Base-by-base conservation (phyloP, 2,797 vertebrate species). In the Sebastes glaucus region DNA sequence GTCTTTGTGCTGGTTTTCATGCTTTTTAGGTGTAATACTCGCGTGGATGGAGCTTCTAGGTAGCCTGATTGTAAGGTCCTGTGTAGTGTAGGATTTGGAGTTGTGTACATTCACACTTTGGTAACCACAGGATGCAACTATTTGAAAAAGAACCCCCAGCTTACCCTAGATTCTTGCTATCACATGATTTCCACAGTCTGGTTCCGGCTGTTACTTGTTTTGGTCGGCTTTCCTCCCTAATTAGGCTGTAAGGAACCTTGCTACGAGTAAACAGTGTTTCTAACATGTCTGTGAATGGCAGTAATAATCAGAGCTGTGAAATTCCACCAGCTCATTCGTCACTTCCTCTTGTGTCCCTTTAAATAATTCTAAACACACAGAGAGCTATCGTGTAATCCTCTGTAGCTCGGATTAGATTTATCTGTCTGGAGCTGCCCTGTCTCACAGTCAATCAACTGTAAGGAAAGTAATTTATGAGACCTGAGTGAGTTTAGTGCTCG, bases 141-240 rank as follows among this genome's bases (percentile, higher is more conserved):
- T 69, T 64, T 69, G 22, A 32, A 6, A 82, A 67, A 27, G 70
- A 81, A 49, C 28, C 32, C 49, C 49, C 46, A 71, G 66, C 16
- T 83, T 82, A 85, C 35, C 77, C 59, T 70, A 75, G 62, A 88
- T 84, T 88, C 59, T 35, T 87, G 38, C 57, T 33, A 38, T 78
- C 74, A 86, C 78, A 82, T 87, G 83, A 81, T 64, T 79, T 78
- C 77, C 38, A 65, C 67, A 80, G 71, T 74, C 79, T 74, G 63
- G n/a, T 53, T 74, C 62, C 67, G 65, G 32, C 79, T 67, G 18
- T 53, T 25, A 11, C 22, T 71, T 69, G 78, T 85, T 83, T 75
- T 59, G 67, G 16, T 63, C 38, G 10, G 42, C 46, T 68, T 57
- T 71, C 7, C 63, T 83, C 10, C n/a, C n/a, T 64, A 25, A 66